Percentiles rank a stretch among this genome's conserved stretches.
These are phyloP conservation scores for Drosophila macrospina DNA, from an alignment of 2,888 invertebrate genomes.

Conservation along the genomic window DNA sequence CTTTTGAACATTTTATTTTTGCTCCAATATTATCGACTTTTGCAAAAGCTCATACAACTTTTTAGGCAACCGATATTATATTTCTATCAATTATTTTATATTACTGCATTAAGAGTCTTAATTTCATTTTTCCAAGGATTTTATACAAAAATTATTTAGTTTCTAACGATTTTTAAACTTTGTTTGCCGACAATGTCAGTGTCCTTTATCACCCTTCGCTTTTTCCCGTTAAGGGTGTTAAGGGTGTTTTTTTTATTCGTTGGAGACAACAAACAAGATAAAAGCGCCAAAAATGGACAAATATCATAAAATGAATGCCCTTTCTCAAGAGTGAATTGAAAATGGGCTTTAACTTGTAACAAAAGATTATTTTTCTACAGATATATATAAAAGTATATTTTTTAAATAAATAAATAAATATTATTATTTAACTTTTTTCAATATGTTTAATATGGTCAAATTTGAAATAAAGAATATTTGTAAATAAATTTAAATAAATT, in stretches of 20 bases:
- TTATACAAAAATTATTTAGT: slow-evolving; percentile 8
- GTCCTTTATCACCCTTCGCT: slow-evolving; percentile 79
- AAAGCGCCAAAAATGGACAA: slow-evolving; percentile 62
- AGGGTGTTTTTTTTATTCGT: slow-evolving; percentile 36
- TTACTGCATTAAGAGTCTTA: neutral
- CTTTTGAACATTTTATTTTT: slow-evolving; percentile 82
- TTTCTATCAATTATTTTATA: slow-evolving; percentile 14
- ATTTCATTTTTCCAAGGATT: slow-evolving; percentile 34
- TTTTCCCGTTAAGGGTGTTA: slow-evolving; percentile 70
- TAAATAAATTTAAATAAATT: no score
- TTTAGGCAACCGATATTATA: slow-evolving; percentile 1
- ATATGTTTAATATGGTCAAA: no score
- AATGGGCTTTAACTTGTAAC: neutral
- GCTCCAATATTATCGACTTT: slow-evolving; percentile 58
- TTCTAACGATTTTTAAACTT: slow-evolving; percentile 36
- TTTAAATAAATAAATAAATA: no score
- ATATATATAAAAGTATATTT: no score
- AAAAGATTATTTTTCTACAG: no score
- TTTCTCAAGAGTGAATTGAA: neutral
- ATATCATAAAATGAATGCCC: neutral
- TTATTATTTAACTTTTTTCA: no score
- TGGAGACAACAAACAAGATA: slow-evolving; percentile 53
- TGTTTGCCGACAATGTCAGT: slow-evolving; percentile 74
- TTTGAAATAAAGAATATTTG: no score
- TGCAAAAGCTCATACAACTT: slow-evolving; percentile 33